Conservation (phyloP, 30 jellyfish, hydroid and myxozoan genomes). For the Aurelia aurita region DNA sequence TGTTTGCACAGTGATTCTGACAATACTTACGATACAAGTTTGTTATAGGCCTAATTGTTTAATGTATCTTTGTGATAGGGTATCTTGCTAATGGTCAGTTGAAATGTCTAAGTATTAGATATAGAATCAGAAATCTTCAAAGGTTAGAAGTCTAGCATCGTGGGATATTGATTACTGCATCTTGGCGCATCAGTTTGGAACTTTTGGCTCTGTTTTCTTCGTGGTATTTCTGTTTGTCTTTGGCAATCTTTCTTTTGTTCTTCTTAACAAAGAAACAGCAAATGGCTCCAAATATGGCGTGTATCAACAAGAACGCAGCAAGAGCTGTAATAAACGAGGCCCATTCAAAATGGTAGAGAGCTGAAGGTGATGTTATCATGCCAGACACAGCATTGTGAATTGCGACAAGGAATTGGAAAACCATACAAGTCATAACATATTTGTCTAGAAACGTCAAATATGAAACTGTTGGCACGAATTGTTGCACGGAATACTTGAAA, state of each 20-base stretch:
- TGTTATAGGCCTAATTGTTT: too few relatives aligned
- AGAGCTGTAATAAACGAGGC: neutral
- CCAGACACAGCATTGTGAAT: slow-evolving; percentile 38
- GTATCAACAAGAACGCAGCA: neutral
- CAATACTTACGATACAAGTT: too few relatives aligned
- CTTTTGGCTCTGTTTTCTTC: neutral
- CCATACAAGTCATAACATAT: slow-evolving; percentile 46
- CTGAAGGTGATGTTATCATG: neutral
- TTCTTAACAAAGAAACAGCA: neutral
- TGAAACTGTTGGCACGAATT: slow-evolving; percentile 60
- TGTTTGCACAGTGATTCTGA: too few relatives aligned
- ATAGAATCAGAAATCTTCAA: too few relatives aligned
- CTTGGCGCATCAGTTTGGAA: neutral
- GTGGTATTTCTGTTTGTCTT: too few relatives aligned
- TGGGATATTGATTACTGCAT: too few relatives aligned
- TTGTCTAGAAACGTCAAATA: slow-evolving; percentile 33
- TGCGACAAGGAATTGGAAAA: slow-evolving; percentile 63
- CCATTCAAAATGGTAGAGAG: slow-evolving; percentile 1
- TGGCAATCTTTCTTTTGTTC: too few relatives aligned
- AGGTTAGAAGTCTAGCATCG: too few relatives aligned
- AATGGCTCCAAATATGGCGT: slow-evolving; percentile 4
- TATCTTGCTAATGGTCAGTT: too few relatives aligned
- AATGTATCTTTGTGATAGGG: too few relatives aligned
- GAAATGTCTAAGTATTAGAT: too few relatives aligned
- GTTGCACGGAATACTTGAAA: slow-evolving; percentile 48